Evolutionary conservation across 2,888 invertebrate genomes (phyloP).

Genomic region (Ectemnius continuus): DNA sequence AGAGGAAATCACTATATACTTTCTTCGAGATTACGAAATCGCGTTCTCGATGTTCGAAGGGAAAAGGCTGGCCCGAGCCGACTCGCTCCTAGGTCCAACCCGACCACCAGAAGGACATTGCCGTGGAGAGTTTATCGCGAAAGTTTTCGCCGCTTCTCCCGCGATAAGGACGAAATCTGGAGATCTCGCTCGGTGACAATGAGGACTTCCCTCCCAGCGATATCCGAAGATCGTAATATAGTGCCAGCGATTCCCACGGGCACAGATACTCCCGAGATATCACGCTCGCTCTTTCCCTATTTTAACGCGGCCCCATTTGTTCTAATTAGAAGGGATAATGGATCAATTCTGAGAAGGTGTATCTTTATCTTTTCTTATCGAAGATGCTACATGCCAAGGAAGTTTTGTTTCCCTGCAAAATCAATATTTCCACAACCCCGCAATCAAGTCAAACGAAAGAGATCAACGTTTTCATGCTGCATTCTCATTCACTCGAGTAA

Average conservation of each 20-base stretch:
- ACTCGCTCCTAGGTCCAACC: constrained; percentile 16
- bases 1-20: constrained; percentile 49
- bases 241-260: constrained; percentile 43
- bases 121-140: constrained; percentile 51
- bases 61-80: constrained; percentile 23
- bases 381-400: too few species aligned
- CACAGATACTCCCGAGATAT: constrained; percentile 44
- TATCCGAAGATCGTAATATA: constrained; percentile 51
- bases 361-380: too few species aligned
- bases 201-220: constrained; percentile 42
- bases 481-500: constrained; percentile 37
- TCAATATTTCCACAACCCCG: too few species aligned
- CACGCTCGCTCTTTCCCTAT: constrained; percentile 9
- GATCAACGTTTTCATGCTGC: neutral
- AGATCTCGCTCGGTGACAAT: constrained; percentile 55
- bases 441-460: too few species aligned
- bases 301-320: constrained; percentile 10
- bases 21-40: constrained; percentile 58
- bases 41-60: constrained; percentile 48
- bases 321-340: constrained; percentile 23
- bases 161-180: constrained; percentile 56
- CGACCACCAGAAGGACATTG: constrained; percentile 39
- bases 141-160: constrained; percentile 59
- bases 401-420: too few species aligned
- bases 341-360: too few species aligned